Evolutionary conservation across 2,113 vertebrate species (phyloP), one percentile per base, ranked within the genome.

Genomic region (Hippocampus guttulatus): DNA sequence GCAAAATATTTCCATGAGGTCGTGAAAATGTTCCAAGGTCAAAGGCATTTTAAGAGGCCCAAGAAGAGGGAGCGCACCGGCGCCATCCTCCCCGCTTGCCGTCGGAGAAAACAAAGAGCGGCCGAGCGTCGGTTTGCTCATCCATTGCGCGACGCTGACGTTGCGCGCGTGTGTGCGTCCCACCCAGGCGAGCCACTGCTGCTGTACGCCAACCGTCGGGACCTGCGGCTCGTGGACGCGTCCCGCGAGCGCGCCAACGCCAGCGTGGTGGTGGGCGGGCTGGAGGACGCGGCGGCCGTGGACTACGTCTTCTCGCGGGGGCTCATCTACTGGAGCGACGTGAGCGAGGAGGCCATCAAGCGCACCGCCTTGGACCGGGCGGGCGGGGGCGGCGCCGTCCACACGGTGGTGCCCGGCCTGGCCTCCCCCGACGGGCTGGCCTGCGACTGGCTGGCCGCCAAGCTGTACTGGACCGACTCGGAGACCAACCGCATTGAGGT

Each of bases 401-500:
- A 96, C 80, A 94, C 90, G 8, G 93, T 99, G 4, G 79, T 99
- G 40, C 95, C 94, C 12, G 95, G 95, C 5, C 92, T 99, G 77
- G 90, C 94, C 71, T 98, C 97, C 1, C 97, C 97, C 0, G 97
- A 99, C 40, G 97, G 97, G 16, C 88, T 99, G 85, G 96, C 97
- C 3, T 99, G 97, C 16, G 97, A 99, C 88, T 99, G 97, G 97
- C 82, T 97, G 66, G 97, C 95, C 55, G 94, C 93, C 70, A 99
- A 99, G 85, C 87, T 99, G 1, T 99, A 99, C 85, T 99, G 96
- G 96, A 98, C 96, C 0, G 97, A 99, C 91, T 98, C 97, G 0
- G 97, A 99, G 79, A 98, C 95, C 57, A 99, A 99, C 81, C 91
- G 96, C 12, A 96, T 99, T 16, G 97, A 99, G 90, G 96, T 98